These are phyloP conservation scores for Aleiodes alternator DNA, from an alignment of 2,888 invertebrate genomes.

Conservation along the genomic window DNA sequence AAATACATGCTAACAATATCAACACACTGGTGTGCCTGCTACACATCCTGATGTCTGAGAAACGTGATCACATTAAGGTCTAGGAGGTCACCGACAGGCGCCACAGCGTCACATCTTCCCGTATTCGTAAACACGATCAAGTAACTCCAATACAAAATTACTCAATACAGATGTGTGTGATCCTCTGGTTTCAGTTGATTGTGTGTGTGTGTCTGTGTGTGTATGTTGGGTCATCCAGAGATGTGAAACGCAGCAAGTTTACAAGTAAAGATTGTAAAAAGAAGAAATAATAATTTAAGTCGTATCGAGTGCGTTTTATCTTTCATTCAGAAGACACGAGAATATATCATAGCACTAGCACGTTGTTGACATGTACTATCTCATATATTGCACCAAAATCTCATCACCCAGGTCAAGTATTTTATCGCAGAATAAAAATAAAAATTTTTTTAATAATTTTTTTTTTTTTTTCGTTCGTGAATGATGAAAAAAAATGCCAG, in stretches of 20 bases:
- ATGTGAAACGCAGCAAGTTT: no score
- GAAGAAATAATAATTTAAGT: conserved; percentile 9
- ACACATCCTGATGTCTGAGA: conserved; percentile 12
- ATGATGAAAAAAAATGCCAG: not conserved
- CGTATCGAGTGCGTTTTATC: conserved; percentile 31
- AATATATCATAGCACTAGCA: not conserved
- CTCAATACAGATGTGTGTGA: no score
- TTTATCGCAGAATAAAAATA: not conserved
- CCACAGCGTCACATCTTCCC: conserved; percentile 59
- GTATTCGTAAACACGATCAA: conserved; percentile 51
- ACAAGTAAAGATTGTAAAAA: not conserved
- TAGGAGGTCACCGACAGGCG: conserved; percentile 64
- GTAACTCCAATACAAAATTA: not conserved
- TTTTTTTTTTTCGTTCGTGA: not conserved
- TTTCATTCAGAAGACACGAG: conserved; percentile 41
- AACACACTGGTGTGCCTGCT: not conserved
- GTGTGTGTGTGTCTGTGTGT: no score
- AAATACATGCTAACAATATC: not conserved
- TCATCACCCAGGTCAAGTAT: conserved; percentile 26
- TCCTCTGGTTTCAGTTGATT: not conserved
- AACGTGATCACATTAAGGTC: conserved; percentile 54
- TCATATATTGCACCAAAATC: conserved; percentile 6
- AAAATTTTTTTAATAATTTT: not conserved
- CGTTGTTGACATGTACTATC: conserved; percentile 24
- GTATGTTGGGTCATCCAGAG: conserved; percentile 33